Evolutionary conservation across 2,797 vertebrate genomes (phyloP).

Genomic region (Epinephelus malabaricus): DNA sequence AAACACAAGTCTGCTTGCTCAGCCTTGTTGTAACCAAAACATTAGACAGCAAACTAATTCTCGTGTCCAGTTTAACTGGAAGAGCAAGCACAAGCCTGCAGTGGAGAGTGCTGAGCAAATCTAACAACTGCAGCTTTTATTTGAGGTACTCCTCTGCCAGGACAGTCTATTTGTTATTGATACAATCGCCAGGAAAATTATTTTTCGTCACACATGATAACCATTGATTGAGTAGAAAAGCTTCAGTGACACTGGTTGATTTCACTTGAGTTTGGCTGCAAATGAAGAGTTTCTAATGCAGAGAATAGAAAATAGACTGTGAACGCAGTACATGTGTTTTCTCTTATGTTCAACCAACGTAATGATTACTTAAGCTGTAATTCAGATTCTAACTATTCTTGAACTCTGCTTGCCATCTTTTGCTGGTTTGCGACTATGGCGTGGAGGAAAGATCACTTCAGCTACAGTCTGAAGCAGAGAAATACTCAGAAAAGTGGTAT

Average conservation of each 20-base stretch:
- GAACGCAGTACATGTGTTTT: background rate
- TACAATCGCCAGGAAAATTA: slow-evolving; percentile 17
- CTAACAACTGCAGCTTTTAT: slow-evolving; percentile 33
- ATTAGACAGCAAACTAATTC: slow-evolving; percentile 11
- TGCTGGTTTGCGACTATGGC: too few relatives aligned
- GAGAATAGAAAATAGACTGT: background rate
- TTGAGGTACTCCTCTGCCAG: background rate
- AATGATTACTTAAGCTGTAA: background rate
- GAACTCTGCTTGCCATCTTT: too few relatives aligned
- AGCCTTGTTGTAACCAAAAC: slow-evolving; percentile 27
- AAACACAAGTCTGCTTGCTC: slow-evolving; percentile 35
- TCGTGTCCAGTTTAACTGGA: slow-evolving; percentile 22
- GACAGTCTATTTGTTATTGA: slow-evolving; percentile 1
- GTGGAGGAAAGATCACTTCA: too few relatives aligned
- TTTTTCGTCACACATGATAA: slow-evolving; percentile 2
- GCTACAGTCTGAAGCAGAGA: too few relatives aligned
- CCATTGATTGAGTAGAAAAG: background rate
- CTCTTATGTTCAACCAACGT: background rate
- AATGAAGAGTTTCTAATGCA: background rate
- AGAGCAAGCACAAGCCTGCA: background rate
- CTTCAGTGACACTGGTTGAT: background rate
- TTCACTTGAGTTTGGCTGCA: slow-evolving; percentile 22
- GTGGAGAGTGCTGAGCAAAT: slow-evolving; percentile 1
- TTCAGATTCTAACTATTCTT: background rate
- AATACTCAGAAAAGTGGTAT: too few relatives aligned